phyloP scores from a whole-genome alignment of 2,113 vertebrate genomes.

The Serinus canaria region DNA sequence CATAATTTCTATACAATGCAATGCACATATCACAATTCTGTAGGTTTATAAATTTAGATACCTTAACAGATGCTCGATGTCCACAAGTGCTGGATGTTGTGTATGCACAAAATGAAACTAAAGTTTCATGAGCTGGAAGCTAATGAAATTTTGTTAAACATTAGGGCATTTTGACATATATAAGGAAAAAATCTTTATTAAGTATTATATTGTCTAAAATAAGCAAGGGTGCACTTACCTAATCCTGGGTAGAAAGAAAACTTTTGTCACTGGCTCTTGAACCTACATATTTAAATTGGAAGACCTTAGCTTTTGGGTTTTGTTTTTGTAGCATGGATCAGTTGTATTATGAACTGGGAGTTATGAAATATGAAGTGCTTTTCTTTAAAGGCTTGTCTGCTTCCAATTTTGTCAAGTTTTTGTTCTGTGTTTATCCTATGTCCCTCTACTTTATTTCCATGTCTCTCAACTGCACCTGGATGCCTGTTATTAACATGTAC shows the following conservation, averaged over 20 bases:
- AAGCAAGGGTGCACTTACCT: neutral
- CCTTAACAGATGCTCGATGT: neutral
- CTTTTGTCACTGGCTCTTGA: neutral
- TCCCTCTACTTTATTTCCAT: neutral
- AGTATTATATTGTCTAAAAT: neutral
- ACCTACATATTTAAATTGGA: neutral
- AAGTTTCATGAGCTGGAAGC: neutral
- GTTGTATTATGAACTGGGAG: neutral
- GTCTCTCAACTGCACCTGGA: neutral
- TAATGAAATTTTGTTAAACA: neutral
- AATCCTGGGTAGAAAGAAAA: neutral
- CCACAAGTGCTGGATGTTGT: neutral
- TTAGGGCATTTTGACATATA: neutral
- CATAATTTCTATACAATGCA: neutral
- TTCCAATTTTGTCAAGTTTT: neutral
- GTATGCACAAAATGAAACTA: neutral
- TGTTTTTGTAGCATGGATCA: neutral
- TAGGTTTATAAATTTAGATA: neutral
- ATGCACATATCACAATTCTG: neutral
- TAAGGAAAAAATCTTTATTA: neutral
- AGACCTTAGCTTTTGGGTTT: neutral
- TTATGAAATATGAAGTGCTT: neutral
- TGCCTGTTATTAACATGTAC: neutral
- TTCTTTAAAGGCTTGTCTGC: neutral
- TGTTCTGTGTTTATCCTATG: neutral